Percentiles rank a stretch among this genome's conserved stretches.
Evolutionary conservation across 2,113 vertebrate species (phyloP).

Genomic region (Tretioscincus oriximinensis): DNA sequence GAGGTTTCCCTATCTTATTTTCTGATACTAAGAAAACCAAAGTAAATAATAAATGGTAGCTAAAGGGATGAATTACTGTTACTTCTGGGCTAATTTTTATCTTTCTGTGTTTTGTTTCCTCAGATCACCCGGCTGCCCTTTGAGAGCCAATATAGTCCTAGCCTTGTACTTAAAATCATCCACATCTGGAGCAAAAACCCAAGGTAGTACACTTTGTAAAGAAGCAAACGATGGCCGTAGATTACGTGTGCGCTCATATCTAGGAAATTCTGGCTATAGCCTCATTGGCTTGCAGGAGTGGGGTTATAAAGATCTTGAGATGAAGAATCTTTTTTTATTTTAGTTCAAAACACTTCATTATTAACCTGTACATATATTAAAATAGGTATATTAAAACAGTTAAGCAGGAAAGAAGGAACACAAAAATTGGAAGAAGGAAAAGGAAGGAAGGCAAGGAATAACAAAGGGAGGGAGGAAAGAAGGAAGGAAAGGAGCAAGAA

Average conservation of each 20-base stretch:
- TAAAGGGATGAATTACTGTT: background rate
- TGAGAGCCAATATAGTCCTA: constrained; percentile 91
- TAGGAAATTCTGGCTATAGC: background rate
- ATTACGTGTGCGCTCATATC: background rate
- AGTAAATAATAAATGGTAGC: background rate
- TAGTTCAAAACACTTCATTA: too few species aligned
- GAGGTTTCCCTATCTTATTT: background rate
- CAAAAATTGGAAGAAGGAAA: too few species aligned
- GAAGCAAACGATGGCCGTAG: background rate
- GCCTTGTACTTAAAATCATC: constrained; percentile 90
- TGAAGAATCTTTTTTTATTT: too few species aligned
- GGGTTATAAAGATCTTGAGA: too few species aligned
- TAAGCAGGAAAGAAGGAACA: too few species aligned
- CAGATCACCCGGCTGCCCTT: constrained; percentile 86
- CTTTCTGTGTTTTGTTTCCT: constrained; percentile 26
- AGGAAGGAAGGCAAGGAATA: too few species aligned
- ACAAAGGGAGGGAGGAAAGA: too few species aligned
- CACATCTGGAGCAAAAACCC: constrained; percentile 89
- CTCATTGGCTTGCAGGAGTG: background rate
- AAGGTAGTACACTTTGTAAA: constrained; percentile 72
- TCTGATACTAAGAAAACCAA: background rate
- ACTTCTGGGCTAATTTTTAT: background rate
- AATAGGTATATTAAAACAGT: too few species aligned
- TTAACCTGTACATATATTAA: too few species aligned
- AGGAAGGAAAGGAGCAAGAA: too few species aligned